Evolutionary conservation across 1,140 invertebrate species (phyloP).

Genomic region (Micrasema longulum): DNA sequence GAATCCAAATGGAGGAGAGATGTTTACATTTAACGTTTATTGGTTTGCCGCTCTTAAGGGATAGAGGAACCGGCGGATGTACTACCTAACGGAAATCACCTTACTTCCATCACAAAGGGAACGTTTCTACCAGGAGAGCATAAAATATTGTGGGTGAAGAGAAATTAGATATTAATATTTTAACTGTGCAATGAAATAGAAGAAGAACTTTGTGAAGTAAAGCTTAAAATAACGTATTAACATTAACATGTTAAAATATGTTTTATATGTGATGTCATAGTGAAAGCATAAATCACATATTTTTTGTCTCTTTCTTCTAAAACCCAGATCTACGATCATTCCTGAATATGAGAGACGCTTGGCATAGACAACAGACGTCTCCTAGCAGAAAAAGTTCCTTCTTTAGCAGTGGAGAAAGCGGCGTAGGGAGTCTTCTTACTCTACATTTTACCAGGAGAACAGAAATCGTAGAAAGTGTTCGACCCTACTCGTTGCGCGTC

Average conservation of each 20-base stretch:
- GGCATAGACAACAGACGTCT: constrained; percentile 34
- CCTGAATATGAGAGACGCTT: neutral
- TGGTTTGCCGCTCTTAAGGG: constrained; percentile 32
- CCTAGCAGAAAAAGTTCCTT: constrained; percentile 33
- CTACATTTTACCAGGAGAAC: constrained; percentile 49
- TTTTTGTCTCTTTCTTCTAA: neutral
- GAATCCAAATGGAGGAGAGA: neutral
- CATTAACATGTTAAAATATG: too few relatives aligned
- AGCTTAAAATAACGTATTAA: too few relatives aligned
- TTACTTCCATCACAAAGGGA: constrained; percentile 50
- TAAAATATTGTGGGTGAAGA: neutral
- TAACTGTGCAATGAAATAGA: neutral
- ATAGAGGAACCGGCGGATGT: constrained; percentile 37
- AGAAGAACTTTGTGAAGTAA: too few relatives aligned
- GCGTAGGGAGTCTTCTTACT: constrained; percentile 55
- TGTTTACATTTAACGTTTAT: constrained; percentile 14
- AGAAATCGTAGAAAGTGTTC: constrained; percentile 15
- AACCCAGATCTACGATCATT: too few relatives aligned
- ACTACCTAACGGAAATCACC: constrained; percentile 44
- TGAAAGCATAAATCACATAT: too few relatives aligned
- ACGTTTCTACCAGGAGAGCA: constrained; percentile 44
- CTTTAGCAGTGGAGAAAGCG: constrained; percentile 50
- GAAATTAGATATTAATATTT: neutral
- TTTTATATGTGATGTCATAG: too few relatives aligned
- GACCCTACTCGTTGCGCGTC: constrained; percentile 6